phyloP scores from a whole-genome alignment of 2,888 invertebrate genomes.

The Cloeon dipterum region DNA sequence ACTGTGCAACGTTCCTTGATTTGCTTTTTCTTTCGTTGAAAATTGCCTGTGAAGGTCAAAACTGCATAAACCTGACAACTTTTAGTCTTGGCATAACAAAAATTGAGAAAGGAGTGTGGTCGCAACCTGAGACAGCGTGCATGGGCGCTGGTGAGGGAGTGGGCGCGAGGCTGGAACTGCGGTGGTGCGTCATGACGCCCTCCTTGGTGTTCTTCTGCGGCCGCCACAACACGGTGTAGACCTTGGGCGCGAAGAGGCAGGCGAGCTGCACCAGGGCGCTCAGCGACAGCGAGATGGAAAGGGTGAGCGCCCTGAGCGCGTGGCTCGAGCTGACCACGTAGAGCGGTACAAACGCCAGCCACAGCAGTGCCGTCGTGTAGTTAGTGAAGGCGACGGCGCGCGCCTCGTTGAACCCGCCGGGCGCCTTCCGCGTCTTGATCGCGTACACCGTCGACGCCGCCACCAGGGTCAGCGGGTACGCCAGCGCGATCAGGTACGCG shows the following conservation, averaged over 20 bases:
- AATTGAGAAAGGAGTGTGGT: too few relatives aligned
- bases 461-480: slow-evolving; percentile 27
- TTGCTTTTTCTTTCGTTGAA: too few relatives aligned
- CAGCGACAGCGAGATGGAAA: slow-evolving; percentile 25
- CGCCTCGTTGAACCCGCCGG: slow-evolving; percentile 32
- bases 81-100: too few relatives aligned
- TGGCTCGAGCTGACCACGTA: slow-evolving; percentile 25
- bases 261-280: slow-evolving; percentile 26
- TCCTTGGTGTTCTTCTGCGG: slow-evolving; percentile 32
- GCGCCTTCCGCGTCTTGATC: slow-evolving; percentile 29
- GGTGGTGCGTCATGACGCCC: slow-evolving; percentile 22
- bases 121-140: background rate
- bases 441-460: slow-evolving; percentile 28
- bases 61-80: too few relatives aligned
- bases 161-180: slow-evolving; percentile 14
- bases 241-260: slow-evolving; percentile 28
- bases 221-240: slow-evolving; percentile 28
- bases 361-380: slow-evolving; percentile 28
- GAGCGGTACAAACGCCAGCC: slow-evolving; percentile 29
- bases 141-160: slow-evolving; percentile 9
- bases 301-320: slow-evolving; percentile 23
- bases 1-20: too few relatives aligned
- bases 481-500: slow-evolving; percentile 23
- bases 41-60: too few relatives aligned
- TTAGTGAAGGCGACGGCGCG: slow-evolving; percentile 29